Evolutionary conservation across 2,113 vertebrate genomes (phyloP).

Genomic region (Callopanchax toddi): DNA sequence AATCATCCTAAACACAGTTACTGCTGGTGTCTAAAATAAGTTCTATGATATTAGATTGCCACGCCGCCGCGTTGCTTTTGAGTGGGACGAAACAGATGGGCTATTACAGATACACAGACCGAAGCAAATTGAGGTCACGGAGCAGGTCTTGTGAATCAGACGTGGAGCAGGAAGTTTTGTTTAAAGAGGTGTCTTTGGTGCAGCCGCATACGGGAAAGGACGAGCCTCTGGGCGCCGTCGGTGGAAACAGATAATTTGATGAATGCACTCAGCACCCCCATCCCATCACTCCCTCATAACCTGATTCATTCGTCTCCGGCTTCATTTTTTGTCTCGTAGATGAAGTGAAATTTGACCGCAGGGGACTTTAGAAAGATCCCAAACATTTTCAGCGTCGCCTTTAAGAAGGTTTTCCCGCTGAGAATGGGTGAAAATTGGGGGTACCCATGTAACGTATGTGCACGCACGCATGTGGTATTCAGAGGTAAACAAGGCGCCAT

Average conservation of each 20-base stretch:
- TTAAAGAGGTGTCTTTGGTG: conserved; percentile 55
- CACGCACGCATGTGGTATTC: conserved; percentile 4
- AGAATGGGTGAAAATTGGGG: too few relatives aligned
- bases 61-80: conserved; percentile 34
- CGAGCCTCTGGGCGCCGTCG: conserved; percentile 61
- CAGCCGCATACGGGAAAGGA: conserved; percentile 40
- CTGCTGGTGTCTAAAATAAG: conserved; percentile 43
- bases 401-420: not conserved
- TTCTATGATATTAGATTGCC: conserved; percentile 48
- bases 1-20: conserved; percentile 45
- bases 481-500: conserved; percentile 44
- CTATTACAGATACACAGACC: conserved; percentile 63
- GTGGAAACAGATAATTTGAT: conserved; percentile 61
- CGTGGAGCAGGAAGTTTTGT: conserved; percentile 42
- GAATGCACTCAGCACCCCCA: conserved; percentile 30
- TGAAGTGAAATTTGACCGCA: conserved; percentile 42
- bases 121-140: conserved; percentile 72
- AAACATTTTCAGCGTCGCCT: conserved; percentile 18
- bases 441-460: not conserved
- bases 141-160: conserved; percentile 59
- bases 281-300: conserved; percentile 21
- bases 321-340: conserved; percentile 52
- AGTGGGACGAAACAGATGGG: conserved; percentile 69
- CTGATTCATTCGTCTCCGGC: conserved; percentile 52
- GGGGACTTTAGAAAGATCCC: conserved; percentile 12